Evolutionary conservation across 53 echinoderm and acorn worm species (phyloP).

Genomic region (Hippasteria phrygiana): DNA sequence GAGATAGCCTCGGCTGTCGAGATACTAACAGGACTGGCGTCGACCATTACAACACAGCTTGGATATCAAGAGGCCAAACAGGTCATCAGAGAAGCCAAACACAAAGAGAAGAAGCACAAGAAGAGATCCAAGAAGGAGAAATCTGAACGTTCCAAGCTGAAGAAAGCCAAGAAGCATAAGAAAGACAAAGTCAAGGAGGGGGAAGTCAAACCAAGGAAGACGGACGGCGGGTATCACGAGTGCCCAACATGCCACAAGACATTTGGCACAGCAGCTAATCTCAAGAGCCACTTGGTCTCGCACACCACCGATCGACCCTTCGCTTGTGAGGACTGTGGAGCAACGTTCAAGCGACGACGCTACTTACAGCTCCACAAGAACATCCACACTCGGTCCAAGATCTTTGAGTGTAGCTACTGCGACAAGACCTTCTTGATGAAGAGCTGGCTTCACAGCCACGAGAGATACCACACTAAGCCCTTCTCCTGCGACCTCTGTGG

Average conservation of each 20-base stretch:
- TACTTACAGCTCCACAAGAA: constrained; percentile 59
- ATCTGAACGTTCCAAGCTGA: not conserved
- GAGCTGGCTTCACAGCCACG: constrained; percentile 60
- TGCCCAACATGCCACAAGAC: constrained; percentile 59
- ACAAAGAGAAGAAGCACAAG: constrained; percentile 55
- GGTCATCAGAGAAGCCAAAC: not conserved
- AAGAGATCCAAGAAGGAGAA: constrained; percentile 56
- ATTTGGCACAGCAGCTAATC: constrained; percentile 52
- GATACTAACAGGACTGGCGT: constrained; percentile 43
- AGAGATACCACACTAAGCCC: constrained; percentile 57
- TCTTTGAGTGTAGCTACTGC: constrained; percentile 64
- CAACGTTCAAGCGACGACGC: constrained; percentile 53
- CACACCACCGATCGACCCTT: constrained; percentile 56
- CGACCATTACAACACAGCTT: constrained; percentile 49
- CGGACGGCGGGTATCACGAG: constrained; percentile 55
- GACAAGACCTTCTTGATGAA: constrained; percentile 69
- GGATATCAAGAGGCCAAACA: constrained; percentile 54
- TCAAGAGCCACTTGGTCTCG: constrained; percentile 54
- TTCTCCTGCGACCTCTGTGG: constrained; percentile 61
- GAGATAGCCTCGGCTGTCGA: constrained; percentile 55
- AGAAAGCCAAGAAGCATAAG: constrained; percentile 34
- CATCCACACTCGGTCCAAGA: constrained; percentile 60
- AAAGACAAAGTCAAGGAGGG: not conserved
- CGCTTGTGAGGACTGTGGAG: constrained; percentile 33
- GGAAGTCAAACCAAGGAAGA: constrained; percentile 51